A percentile compares a stretch with the other conserved stretches of the same genome.
phyloP scores from a whole-genome alignment of 1,140 invertebrate species.

The Dendroctonus valens region DNA sequence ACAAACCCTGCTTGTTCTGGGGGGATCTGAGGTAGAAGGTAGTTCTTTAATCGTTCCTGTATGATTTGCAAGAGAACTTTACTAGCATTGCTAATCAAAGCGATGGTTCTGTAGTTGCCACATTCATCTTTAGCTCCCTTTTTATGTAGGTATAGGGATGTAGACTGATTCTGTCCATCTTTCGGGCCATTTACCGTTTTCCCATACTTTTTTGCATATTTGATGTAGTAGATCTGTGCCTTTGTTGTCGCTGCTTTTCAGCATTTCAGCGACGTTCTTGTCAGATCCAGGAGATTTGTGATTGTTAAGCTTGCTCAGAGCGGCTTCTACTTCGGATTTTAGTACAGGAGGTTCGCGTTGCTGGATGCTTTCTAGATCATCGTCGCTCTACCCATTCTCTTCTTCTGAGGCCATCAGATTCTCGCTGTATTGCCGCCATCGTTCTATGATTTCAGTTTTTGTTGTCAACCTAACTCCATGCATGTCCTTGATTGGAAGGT shows the following conservation, averaged over 20 bases:
- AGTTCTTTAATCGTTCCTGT: constrained; percentile 12
- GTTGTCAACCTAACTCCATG: too few relatives aligned
- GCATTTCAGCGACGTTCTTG: constrained; percentile 23
- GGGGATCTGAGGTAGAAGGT: constrained; percentile 17
- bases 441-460: too few relatives aligned
- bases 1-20: constrained; percentile 10
- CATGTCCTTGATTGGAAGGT: too few relatives aligned
- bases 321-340: constrained; percentile 2
- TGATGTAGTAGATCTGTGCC: constrained; percentile 9
- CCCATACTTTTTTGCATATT: neutral
- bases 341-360: too few relatives aligned
- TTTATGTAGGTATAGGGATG: too few relatives aligned
- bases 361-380: too few relatives aligned
- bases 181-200: constrained; percentile 14
- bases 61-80: constrained; percentile 25
- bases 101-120: constrained; percentile 20
- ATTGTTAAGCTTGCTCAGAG: neutral
- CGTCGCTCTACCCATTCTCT: too few relatives aligned
- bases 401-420: too few relatives aligned
- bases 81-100: constrained; percentile 16
- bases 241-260: constrained; percentile 11
- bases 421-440: too few relatives aligned
- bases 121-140: too few relatives aligned
- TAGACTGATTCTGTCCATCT: too few relatives aligned
- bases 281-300: constrained; percentile 14